Conservation (phyloP, 2,888 invertebrate genomes). For the Sminthurides aquaticus region DNA sequence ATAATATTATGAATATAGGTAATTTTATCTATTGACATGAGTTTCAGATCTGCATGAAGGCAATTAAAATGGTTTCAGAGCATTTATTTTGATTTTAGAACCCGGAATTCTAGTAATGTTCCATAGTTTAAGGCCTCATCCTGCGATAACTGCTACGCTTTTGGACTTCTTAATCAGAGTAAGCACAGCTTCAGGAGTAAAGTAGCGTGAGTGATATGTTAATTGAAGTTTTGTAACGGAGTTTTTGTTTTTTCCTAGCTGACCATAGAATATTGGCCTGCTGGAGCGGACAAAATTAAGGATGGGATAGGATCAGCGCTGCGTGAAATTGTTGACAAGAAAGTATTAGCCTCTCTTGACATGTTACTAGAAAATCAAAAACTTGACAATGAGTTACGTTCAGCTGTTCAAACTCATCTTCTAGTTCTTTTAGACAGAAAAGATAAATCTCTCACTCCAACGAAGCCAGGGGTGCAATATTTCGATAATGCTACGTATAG, state of each 20-base stretch:
- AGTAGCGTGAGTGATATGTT: neutral
- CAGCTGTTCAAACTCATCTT: constrained; percentile 71
- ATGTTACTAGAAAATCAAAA: constrained; percentile 82
- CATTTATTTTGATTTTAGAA: constrained; percentile 53
- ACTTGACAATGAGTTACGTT: constrained; percentile 71
- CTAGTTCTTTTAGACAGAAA: constrained; percentile 31
- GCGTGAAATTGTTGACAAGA: constrained; percentile 79
- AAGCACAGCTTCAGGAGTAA: constrained; percentile 47
- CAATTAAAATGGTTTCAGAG: no score
- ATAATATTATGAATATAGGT: constrained; percentile 89
- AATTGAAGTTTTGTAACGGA: constrained; percentile 41
- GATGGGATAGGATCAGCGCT: constrained; percentile 75
- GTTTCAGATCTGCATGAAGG: no score
- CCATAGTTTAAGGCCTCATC: constrained; percentile 85
- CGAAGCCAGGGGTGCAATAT: neutral
- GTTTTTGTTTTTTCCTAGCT: constrained; percentile 56
- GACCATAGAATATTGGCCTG: constrained; percentile 77
- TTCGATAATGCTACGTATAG: neutral
- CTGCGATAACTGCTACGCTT: constrained; percentile 79
- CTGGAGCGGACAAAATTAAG: constrained; percentile 67
- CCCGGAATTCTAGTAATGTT: constrained; percentile 90
- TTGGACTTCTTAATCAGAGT: constrained; percentile 80
- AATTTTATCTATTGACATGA: no score
- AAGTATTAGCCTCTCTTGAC: constrained; percentile 77
- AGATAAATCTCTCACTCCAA: constrained; percentile 5